Evolutionary conservation across 2,797 vertebrate genomes (phyloP), one percentile per base, ranked within the genome.

Genomic region (Micromesistius poutassou): DNA sequence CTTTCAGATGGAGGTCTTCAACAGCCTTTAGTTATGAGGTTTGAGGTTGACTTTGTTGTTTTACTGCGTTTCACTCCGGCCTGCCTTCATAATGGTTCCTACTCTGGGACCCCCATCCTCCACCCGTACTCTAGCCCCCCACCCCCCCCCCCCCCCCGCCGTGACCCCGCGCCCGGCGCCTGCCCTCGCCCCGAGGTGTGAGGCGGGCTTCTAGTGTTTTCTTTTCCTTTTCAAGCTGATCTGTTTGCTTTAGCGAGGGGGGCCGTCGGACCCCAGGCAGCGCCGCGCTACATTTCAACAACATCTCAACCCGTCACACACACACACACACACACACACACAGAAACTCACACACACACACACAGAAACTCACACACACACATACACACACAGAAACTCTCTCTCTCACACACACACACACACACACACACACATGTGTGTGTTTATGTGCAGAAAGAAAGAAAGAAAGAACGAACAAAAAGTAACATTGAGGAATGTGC

Each of bases 401-500:
- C 19, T 35, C 30, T 62, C 74, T n/a, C 46, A 75, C 22, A 73
- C 76, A 79, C 77, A 35, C 42, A 46, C 68, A 73, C 77, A 25
- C 83, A 62, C 77, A 74, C 77, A 75, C 28, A 74, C 88, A 84
- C 80, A n/a, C n/a, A n/a, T n/a, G n/a, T n/a, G n/a, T n/a, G n/a
- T n/a, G n/a, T n/a, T n/a, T n/a, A n/a, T n/a, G 33, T 35, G 33
- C 33, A 28, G 68, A 71, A 31, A 71, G 68, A 71, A 71, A 19
- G 30, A 71, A 71, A 71, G 14, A 71, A 71, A 31, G 30, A 71
- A 71, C 5, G 19, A 71, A 30, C 35, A 30, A 81, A 86, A 90
- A 85, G 84, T 84, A 87, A 77, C 80, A 77, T 74, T 33, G 66
- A 85, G 83, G 89, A 88, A 89, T 90, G 87, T 85, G 81, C 76